Evolutionary conservation across 2,113 vertebrate species (phyloP), one percentile per base, ranked within the genome.

Genomic region (Verasper variegatus): DNA sequence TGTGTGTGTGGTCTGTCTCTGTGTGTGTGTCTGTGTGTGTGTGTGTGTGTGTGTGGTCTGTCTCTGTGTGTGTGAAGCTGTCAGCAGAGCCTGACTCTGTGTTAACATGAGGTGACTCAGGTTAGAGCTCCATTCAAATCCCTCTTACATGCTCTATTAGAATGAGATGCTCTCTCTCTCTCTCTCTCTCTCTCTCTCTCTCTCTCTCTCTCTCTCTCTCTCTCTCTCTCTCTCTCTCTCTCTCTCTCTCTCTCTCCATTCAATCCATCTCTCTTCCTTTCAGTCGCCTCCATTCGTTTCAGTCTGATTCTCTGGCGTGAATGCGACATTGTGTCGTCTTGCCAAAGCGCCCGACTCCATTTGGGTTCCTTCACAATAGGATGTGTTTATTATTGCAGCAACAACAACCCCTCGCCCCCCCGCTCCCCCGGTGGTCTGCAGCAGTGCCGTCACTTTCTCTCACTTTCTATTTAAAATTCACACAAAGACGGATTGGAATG

Each of bases 41-140:
- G 40, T 13, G 40, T 42, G 37, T 40, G 9, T 11, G 37, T 11
- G 40, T 42, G 40, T 12, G 40, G n/a, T n/a, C n/a, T 42, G 40
- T 42, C 2, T 42, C 0, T 42, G 40, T 42, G 40, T 37, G 9
- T 37, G 35, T 37, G 35, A 10, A 37, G 9, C 8, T 23, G 45
- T 74, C 55, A 45, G 59, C 13, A 3, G 57, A 42, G 7, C 35
- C 49, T 4, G 67, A 62, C 65, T 57, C 20, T 52, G 56, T 14
- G 60, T 64, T 59, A 74, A 71, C 49, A 52, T 1, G 12, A 5
- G 84, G 76, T 80, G 66, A 81, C 40, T 63, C 49, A 59, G 86
- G 76, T 68, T 68, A 64, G 51, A 51, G 68, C 74, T 62, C 64
- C 68, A 68, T 86, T 81, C 81, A 86, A n/a, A 84, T 18, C 74